Evolutionary conservation across 2,888 invertebrate genomes (phyloP), one percentile per base, ranked within the genome.

Genomic region (Xylocampa areola): DNA sequence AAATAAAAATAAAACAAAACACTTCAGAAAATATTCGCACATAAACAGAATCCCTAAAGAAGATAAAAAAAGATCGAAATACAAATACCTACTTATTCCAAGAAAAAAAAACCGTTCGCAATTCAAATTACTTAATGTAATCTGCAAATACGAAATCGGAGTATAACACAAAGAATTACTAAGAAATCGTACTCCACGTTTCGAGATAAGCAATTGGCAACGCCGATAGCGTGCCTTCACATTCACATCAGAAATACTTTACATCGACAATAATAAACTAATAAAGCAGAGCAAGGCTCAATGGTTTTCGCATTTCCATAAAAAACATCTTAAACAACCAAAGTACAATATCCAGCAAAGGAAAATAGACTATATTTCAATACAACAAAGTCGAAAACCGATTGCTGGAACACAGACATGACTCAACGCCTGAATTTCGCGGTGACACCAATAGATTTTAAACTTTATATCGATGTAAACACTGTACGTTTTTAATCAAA

Each of bases 191-290:
- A 32, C 21, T 36, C 17, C 6, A 25, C 10, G 25, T 8, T 32
- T 30, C n/a, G 5, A 32, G 66, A 68, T 68, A 68, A 70, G 52
- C 59, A 51, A 68, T 68, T 68, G 4, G 59, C 17, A 17, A 65
- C 59, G 66, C 48, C 32, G 70, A 70, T 68, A 70, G 2, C 33
- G 21, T 49, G 35, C 11, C 29, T 49, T 49, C 23, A 48, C 27
- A 59, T 49, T 49, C 23, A 48, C 27, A 59, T 50, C 33, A 40
- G 25, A 44, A 63, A 65, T 54, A 55, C 35, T 63, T 50, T 17
- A 23, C 30, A 35, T 11, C 10, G 13, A 17, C 39, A 32, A 44
- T 47, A 62, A 29, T 65, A 70, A 47, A 57, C 58, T 54, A 58
- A 54, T 69, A 64, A 58, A 58, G 21, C 47, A 16, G 32, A 41